Evolutionary conservation across 2,888 invertebrate species (phyloP).

Genomic region (Idaea straminata): DNA sequence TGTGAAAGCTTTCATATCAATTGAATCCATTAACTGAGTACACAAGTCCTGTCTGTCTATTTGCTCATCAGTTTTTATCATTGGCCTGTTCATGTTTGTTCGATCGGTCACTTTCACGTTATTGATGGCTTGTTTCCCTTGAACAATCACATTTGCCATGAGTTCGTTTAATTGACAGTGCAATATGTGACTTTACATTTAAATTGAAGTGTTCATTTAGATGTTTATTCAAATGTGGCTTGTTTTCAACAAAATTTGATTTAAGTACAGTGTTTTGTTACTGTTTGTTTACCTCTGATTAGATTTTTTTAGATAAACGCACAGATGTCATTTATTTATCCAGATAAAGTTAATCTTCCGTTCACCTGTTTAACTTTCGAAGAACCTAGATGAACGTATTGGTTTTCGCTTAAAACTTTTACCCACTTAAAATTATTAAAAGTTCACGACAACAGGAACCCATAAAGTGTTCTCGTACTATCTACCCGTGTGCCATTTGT

Average conservation of each 20-base stretch:
- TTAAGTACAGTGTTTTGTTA: constrained; percentile 17
- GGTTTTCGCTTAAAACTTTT: constrained; percentile 33
- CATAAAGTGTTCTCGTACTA: constrained; percentile 59
- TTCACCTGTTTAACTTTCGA: constrained; percentile 21
- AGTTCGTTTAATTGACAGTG: constrained; percentile 40
- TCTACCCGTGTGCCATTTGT: constrained; percentile 72
- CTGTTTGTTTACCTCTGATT: background rate
- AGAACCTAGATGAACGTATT: constrained; percentile 21
- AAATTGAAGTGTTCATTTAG: background rate
- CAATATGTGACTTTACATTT: constrained; percentile 32
- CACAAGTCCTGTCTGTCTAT: constrained; percentile 76
- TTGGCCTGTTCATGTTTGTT: constrained; percentile 74
- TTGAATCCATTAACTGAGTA: constrained; percentile 80
- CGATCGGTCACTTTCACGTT: constrained; percentile 75
- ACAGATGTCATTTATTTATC: constrained; percentile 23
- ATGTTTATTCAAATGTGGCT: constrained; percentile 7
- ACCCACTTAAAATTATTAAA: constrained; percentile 41
- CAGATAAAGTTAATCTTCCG: constrained; percentile 21
- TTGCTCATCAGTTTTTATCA: constrained; percentile 80
- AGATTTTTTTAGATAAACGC: constrained; percentile 2
- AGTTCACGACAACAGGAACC: constrained; percentile 32
- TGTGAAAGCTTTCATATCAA: constrained; percentile 80
- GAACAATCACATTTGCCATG: constrained; percentile 44
- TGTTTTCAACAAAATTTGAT: constrained; percentile 8
- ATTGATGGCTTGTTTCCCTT: constrained; percentile 72